These are phyloP conservation scores for Pomatorhinus ruficollis DNA, from an alignment of 2,113 vertebrate species.

Conservation along the genomic window DNA sequence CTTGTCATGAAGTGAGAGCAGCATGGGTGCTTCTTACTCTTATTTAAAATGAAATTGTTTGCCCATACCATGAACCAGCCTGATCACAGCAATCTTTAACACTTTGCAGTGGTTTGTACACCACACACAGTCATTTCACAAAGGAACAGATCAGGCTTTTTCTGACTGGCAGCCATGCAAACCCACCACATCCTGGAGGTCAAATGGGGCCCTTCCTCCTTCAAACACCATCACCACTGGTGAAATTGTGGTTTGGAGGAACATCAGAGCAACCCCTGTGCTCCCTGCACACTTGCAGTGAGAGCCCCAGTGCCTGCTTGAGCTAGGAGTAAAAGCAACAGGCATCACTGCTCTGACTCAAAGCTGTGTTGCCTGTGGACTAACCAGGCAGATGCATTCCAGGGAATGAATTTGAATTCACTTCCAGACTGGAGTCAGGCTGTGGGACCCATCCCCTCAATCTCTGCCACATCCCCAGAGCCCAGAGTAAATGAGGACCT, in stretches of 20 bases:
- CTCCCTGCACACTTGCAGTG: not conserved
- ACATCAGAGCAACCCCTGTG: rapidly evolving
- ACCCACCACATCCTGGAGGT: not conserved
- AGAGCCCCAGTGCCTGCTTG: rapidly evolving
- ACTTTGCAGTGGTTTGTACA: not conserved
- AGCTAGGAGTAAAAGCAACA: not conserved
- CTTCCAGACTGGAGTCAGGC: not conserved
- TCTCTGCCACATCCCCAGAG: rapidly evolving
- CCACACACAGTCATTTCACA: not conserved
- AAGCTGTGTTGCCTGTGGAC: not conserved
- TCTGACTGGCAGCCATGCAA: not conserved
- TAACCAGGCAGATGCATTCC: not conserved
- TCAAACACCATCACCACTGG: rapidly evolving
- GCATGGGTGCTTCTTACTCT: not conserved
- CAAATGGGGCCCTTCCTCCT: not conserved
- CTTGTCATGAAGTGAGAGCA: not conserved
- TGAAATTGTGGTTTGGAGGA: rapidly evolving
- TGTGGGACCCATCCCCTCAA: rapidly evolving
- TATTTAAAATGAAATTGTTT: not conserved
- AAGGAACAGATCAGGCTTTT: not conserved
- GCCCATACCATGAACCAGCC: not conserved
- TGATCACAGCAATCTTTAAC: not conserved
- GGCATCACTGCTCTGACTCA: not conserved
- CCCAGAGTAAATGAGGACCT: not conserved
- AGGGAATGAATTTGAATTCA: not conserved